Conservation (phyloP, 2,888 invertebrate species). For the Pheosia gnoma region DNA sequence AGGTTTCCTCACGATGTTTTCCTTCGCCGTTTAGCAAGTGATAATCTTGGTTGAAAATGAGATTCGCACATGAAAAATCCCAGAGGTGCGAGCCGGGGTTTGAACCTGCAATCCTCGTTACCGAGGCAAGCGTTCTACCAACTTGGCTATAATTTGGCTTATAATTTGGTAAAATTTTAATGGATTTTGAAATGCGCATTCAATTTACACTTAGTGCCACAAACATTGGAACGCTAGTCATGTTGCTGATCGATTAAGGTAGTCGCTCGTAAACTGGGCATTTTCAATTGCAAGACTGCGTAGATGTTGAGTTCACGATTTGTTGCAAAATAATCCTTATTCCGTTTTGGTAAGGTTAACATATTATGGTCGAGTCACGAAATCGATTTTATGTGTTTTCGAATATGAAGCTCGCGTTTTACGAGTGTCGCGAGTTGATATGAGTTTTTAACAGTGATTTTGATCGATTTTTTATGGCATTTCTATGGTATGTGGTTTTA, state of each 20-base stretch:
- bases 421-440: conserved; percentile 23
- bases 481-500: conserved; percentile 14
- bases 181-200: conserved; percentile 40
- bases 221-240: conserved; percentile 47
- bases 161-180: background rate
- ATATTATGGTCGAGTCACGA: conserved; percentile 13
- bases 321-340: conserved; percentile 18
- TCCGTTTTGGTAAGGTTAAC: background rate
- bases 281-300: conserved; percentile 50
- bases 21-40: no score
- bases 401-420: conserved; percentile 24
- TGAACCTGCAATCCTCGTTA: no score
- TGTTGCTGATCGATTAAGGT: conserved; percentile 60
- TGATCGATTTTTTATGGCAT: conserved; percentile 23
- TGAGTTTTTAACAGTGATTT: conserved; percentile 28
- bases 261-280: conserved; percentile 61
- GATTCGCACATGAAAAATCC: no score
- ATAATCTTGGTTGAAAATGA: no score
- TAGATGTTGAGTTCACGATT: conserved; percentile 20
- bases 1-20: no score
- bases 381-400: conserved; percentile 32
- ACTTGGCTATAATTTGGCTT: no score
- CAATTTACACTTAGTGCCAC: conserved; percentile 40
- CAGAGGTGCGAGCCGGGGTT: no score
- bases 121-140: no score